Base-by-base conservation (phyloP, 2,888 invertebrate genomes). In the Phasia obesa region DNA sequence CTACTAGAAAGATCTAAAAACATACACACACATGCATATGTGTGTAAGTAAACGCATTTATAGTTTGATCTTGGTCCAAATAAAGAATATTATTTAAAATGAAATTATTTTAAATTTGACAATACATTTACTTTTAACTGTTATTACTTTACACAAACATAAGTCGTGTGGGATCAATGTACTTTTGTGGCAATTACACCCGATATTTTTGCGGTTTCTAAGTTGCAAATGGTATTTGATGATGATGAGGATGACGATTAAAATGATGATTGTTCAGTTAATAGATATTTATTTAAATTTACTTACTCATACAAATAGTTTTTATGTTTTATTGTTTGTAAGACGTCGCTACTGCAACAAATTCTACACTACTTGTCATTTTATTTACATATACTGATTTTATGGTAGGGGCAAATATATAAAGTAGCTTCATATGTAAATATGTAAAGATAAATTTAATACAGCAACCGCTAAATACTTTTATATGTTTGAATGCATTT, bases 121-220 rank as follows among this genome's bases (percentile, higher is more conserved):
- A 62, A 23, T n/a, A 1, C 27, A 47, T 47, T 47, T 47, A 31
- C 35, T n/a, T 35, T 31, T 9, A 35, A 35, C 35, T 35, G 1
- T 35, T 35, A n/a, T n/a, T n/a, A n/a, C 35, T 35, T 35, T 35
- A 35, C 1, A 11, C 2, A 42, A 17, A 19, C 17, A 19, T 25
- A 23, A 38, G 13, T 51, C 42, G 51, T 57, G 35, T 62, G 38
- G 71, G 88, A 88, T 87, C 88, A 88, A 87, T 87, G 88, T 88
- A 88, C 88, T 88, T 85, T 86, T 86, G 86, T 79, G 86, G 87
- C 87, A 86, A 81, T 80, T 81, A 70, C 81, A 70, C 65, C 27
- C 80, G 82, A 83, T 79, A 83, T 79, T 65, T 53, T 59, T 79
- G 79, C 25, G 83, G 79, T 83, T 76, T 49, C 23, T 60, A 27